Conservation (phyloP, 2,797 vertebrate species). For the Amazona ochrocephala region DNA sequence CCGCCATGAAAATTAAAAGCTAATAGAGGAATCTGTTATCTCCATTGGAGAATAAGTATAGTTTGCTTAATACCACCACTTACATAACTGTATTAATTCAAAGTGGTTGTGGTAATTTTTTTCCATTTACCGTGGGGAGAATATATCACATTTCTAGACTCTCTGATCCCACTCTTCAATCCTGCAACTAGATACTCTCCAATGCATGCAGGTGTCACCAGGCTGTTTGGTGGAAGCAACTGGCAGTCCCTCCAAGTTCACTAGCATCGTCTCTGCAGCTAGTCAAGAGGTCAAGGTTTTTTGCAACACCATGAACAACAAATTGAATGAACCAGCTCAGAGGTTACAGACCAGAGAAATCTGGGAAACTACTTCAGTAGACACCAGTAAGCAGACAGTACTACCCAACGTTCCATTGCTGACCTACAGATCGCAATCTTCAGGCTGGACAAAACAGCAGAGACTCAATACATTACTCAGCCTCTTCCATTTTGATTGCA, state of each 20-base stretch:
- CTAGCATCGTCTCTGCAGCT: not conserved
- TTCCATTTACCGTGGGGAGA: not conserved
- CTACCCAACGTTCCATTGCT: not conserved
- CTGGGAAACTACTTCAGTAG: constrained; percentile 12
- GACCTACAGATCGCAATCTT: not conserved
- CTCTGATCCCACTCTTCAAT: not conserved
- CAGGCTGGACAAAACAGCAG: not conserved
- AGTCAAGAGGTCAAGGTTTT: not conserved
- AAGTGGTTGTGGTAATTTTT: not conserved
- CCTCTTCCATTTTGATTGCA: not conserved
- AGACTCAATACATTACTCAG: not conserved
- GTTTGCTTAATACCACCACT: not conserved
- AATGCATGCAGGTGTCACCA: not conserved
- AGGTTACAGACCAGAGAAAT: constrained; percentile 3
- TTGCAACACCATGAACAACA: not conserved
- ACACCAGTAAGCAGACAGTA: not conserved
- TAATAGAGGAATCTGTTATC: not conserved
- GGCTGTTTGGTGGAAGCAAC: not conserved
- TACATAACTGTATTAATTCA: not conserved
- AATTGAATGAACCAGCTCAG: not conserved
- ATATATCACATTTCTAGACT: not conserved
- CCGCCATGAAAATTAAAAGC: not conserved
- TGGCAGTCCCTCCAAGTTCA: not conserved
- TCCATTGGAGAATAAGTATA: not conserved
- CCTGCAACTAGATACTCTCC: not conserved